Evolutionary conservation across 2,797 vertebrate genomes (phyloP).

Genomic region (Saxicola maurus): DNA sequence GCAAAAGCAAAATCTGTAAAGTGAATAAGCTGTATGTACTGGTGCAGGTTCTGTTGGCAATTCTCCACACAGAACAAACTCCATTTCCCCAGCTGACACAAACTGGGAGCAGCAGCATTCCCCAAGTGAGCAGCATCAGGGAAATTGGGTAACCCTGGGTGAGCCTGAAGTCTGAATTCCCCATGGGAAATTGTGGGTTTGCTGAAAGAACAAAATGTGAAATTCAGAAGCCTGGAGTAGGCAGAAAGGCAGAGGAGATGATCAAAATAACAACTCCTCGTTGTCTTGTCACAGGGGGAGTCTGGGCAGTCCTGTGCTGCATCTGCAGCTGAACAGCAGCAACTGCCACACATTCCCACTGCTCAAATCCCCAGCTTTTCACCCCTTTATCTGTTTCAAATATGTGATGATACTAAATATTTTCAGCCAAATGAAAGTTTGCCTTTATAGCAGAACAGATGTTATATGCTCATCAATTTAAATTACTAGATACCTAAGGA

Average conservation of each 20-base stretch:
- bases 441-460: background rate
- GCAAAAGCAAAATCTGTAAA: background rate
- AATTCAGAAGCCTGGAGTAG: background rate
- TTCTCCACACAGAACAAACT: background rate
- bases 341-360: background rate
- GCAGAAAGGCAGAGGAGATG: background rate
- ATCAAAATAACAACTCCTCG: background rate
- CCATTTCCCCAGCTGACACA: background rate
- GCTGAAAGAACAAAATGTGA: background rate
- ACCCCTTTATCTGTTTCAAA: background rate
- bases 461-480: background rate
- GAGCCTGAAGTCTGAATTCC: background rate
- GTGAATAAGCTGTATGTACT: background rate
- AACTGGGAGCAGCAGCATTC: background rate
- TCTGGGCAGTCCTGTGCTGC: background rate
- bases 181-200: background rate
- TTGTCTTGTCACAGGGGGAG: background rate
- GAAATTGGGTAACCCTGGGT: rapidly evolving
- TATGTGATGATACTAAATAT: background rate
- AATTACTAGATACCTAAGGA: background rate
- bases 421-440: background rate
- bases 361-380: background rate
- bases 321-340: background rate
- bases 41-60: background rate
- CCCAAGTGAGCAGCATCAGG: background rate